A percentile compares a stretch with the other conserved stretches of the same genome.
phyloP scores from a whole-genome alignment of 2,797 vertebrate genomes.

The Gouania willdenowi region DNA sequence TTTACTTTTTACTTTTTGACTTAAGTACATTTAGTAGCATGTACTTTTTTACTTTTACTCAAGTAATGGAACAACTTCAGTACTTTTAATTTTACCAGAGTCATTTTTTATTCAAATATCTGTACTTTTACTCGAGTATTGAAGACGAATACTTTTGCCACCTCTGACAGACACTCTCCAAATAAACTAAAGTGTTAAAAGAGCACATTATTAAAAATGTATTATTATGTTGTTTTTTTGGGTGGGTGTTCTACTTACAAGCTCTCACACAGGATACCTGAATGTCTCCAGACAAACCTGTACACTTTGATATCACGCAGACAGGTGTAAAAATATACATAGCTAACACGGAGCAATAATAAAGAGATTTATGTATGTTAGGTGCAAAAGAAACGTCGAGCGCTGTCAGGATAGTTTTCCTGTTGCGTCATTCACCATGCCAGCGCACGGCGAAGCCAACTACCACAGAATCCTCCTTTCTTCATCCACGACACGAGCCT shows the following conservation, averaged over 20 bases:
- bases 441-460: conserved; percentile 48
- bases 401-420: conserved; percentile 74
- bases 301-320: conserved; percentile 63
- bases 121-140: too few species aligned
- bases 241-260: conserved; percentile 21
- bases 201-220: conserved; percentile 30
- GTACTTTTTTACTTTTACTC: too few species aligned
- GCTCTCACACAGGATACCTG: conserved; percentile 54
- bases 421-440: conserved; percentile 71
- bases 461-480: conserved; percentile 57
- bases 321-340: conserved; percentile 75
- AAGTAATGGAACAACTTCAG: too few species aligned
- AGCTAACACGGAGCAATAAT: conserved; percentile 54
- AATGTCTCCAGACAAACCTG: conserved; percentile 39
- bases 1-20: too few species aligned
- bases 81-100: too few species aligned
- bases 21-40: too few species aligned
- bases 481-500: conserved; percentile 34
- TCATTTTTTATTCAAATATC: too few species aligned
- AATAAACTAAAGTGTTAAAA: too few species aligned
- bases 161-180: conserved; percentile 53
- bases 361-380: conserved; percentile 76
- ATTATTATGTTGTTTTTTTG: conserved; percentile 11
- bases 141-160: too few species aligned
- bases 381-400: conserved; percentile 64